Evolutionary conservation across 1,140 invertebrate genomes (phyloP), one percentile per base, ranked within the genome.

Genomic region (Megalonaias nervosa): DNA sequence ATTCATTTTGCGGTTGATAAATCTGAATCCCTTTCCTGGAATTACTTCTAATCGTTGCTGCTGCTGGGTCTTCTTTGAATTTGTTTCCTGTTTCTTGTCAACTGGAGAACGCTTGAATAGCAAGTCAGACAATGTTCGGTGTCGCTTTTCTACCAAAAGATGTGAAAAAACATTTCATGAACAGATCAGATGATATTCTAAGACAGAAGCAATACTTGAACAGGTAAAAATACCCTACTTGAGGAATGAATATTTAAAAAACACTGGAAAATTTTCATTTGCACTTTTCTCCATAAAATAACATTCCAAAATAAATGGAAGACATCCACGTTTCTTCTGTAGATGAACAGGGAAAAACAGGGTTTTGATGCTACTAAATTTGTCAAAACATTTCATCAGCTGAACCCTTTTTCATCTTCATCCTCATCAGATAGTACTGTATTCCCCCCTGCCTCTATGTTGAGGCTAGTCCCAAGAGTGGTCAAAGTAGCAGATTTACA

Each of bases 101-200:
- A 71, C 72, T 38, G 84, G 80, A 38, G 79, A 83, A 60, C 86
- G 76, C 23, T 88, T 82, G 67, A 89, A 91, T 19, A 91, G 67
- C 56, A 90, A 77, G 72, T 90, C 90, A 60, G 88, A 84, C 15
- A 91, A 80, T 74, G 86, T 90, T 69, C 83, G 76, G 67, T 87
- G 84, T 31, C 86, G 83, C 64, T 85, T 88, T 77, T 90, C 89
- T 83, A 83, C 55, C 78, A 66, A 78, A 71, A 62, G 67, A 71
- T 80, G 38, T 55, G n/a, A 55, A 23, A 48, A 69, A 58, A 21
- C 19, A 21, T 67, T 26, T 67, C 0, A 67, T 21, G 9, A 26
- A 31, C 48, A 38, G 31, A 2, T 59, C 19, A 15, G 61, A n/a
- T 19, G 21, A 61, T 21, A n/a, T 26, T 31, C 19, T n/a, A 17